Evolutionary conservation across 2,113 vertebrate genomes (phyloP).

Genomic region (Illadopsis cleaveri): DNA sequence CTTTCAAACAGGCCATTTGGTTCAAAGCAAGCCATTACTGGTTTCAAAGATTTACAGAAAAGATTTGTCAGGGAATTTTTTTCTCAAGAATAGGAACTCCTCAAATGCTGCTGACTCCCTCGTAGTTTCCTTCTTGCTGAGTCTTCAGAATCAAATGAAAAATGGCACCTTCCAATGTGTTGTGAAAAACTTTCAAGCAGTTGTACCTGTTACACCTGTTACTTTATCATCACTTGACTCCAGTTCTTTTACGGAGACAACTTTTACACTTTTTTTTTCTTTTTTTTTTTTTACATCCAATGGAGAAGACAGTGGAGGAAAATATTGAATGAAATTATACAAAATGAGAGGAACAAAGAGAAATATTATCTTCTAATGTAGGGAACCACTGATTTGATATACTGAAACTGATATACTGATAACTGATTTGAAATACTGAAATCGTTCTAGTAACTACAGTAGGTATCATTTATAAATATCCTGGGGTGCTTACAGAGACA

Average conservation of each 20-base stretch:
- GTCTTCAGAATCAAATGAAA: not conserved
- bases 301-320: not conserved
- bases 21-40: not conserved
- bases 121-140: not conserved
- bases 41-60: not conserved
- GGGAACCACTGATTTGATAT: not conserved
- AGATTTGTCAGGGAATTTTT: not conserved
- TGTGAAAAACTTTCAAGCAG: not conserved
- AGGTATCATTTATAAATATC: not conserved
- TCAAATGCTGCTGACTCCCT: not conserved
- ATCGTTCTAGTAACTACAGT: not conserved
- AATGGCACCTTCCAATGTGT: not conserved
- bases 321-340: not conserved
- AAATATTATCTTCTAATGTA: not conserved
- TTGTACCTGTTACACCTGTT: not conserved
- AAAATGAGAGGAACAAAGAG: not conserved
- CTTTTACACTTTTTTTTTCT: fast-evolving
- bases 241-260: not conserved
- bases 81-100: not conserved
- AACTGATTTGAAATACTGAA: not conserved
- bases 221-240: not conserved
- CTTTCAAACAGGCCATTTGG: not conserved
- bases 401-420: no score
- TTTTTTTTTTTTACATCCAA: no score
- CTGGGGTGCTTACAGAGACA: not conserved